phyloP scores from a whole-genome alignment of 1,140 invertebrate genomes.

The Maconellicoccus hirsutus region DNA sequence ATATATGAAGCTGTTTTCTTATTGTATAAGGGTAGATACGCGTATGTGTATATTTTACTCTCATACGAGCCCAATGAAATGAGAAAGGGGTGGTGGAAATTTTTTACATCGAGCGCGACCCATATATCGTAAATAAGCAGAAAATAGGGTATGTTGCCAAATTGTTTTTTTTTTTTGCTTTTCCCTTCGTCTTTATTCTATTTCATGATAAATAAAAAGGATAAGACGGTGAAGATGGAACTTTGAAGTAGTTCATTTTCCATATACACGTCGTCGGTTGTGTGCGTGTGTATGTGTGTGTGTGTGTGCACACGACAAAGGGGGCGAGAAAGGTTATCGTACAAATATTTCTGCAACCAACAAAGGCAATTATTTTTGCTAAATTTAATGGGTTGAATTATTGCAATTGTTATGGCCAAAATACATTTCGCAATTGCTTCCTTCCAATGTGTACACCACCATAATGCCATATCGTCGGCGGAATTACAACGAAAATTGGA shows the following conservation, averaged over 20 bases:
- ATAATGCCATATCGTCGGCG: no score
- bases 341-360: no score
- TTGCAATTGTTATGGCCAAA: no score
- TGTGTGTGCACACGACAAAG: no score
- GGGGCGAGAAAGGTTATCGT: no score
- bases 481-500: no score
- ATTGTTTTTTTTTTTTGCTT: conserved; percentile 10
- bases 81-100: background rate
- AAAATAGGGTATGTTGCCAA: conserved; percentile 21
- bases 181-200: background rate
- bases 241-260: background rate
- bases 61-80: background rate
- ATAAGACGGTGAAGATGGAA: background rate
- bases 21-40: conserved; percentile 3
- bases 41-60: background rate
- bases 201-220: conserved; percentile 12
- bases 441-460: no score
- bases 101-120: conserved; percentile 14
- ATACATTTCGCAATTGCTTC: no score
- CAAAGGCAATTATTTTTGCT: no score
- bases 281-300: no score
- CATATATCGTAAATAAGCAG: conserved; percentile 22
- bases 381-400: no score
- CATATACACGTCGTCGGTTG: no score
- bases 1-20: conserved; percentile 22